These are phyloP conservation scores for Malacoraja senta DNA, from an alignment of 2,797 vertebrate species.

Conservation along the genomic window DNA sequence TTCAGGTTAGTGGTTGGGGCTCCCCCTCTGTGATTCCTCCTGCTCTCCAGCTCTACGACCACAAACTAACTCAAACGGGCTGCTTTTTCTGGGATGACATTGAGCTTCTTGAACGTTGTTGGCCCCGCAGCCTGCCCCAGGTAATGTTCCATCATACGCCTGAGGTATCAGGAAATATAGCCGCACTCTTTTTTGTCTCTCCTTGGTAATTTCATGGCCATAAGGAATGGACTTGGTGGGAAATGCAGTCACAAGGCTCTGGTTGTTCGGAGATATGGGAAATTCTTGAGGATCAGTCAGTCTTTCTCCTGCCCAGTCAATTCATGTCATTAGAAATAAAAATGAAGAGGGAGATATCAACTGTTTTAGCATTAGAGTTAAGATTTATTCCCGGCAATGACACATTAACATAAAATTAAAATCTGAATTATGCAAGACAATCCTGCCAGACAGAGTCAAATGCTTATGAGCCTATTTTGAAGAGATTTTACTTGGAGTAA, in stretches of 20 bases:
- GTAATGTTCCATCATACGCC: too few relatives aligned
- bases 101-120: too few relatives aligned
- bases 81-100: too few relatives aligned
- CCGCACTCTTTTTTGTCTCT: neutral
- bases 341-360: neutral
- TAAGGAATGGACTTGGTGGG: neutral
- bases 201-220: neutral
- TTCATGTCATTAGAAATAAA: too few relatives aligned
- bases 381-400: neutral
- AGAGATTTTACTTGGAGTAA: neutral
- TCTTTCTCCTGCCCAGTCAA: neutral
- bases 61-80: too few relatives aligned
- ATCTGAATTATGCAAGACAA: neutral
- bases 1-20: too few relatives aligned
- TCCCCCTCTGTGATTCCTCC: too few relatives aligned
- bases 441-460: too few relatives aligned
- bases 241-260: neutral
- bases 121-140: too few relatives aligned
- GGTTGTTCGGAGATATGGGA: neutral
- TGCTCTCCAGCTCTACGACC: too few relatives aligned
- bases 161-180: neutral
- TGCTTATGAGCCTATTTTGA: neutral
- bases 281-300: neutral
- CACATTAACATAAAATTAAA: neutral
- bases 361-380: neutral